Conservation (phyloP, 1,140 invertebrate genomes). For the Panonychus citri region DNA sequence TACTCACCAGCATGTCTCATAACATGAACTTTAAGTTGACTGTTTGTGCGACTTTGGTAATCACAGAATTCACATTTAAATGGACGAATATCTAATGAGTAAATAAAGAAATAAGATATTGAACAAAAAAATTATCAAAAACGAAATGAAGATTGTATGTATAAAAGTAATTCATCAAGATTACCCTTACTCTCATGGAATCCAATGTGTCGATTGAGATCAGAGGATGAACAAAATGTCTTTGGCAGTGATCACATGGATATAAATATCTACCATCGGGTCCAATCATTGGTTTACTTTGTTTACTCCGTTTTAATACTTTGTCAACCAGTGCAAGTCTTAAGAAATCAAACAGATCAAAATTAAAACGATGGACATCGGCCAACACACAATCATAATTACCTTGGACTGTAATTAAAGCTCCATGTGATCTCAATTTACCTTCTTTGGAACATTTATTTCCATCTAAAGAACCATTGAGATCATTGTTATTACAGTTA, state of each 20-base stretch:
- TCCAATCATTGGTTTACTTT: constrained; percentile 21
- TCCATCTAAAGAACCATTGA: background rate
- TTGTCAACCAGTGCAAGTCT: constrained; percentile 23
- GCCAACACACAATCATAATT: background rate
- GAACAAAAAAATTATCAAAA: background rate
- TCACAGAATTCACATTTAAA: constrained; percentile 29
- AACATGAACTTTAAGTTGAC: constrained; percentile 29
- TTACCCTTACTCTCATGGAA: constrained; percentile 26
- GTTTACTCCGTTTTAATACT: constrained; percentile 20
- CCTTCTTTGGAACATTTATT: background rate
- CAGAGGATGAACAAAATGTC: constrained; percentile 25
- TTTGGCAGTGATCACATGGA: constrained; percentile 26
- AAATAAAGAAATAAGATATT: constrained; percentile 4
- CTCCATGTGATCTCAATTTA: constrained; percentile 1
- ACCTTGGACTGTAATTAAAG: constrained; percentile 8
- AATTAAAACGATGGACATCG: no score
- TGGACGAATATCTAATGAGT: constrained; percentile 25
- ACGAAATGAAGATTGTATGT: no score
- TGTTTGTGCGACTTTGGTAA: constrained; percentile 28
- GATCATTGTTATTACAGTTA: background rate
- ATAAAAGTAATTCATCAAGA: background rate
- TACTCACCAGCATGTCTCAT: constrained; percentile 27
- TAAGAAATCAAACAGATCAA: constrained; percentile 1
- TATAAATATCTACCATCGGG: constrained; percentile 24
- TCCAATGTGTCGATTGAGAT: constrained; percentile 28